Evolutionary conservation across 2,797 vertebrate species (phyloP), one percentile per base, ranked within the genome.

Genomic region (Pachyuromys duprasi): DNA sequence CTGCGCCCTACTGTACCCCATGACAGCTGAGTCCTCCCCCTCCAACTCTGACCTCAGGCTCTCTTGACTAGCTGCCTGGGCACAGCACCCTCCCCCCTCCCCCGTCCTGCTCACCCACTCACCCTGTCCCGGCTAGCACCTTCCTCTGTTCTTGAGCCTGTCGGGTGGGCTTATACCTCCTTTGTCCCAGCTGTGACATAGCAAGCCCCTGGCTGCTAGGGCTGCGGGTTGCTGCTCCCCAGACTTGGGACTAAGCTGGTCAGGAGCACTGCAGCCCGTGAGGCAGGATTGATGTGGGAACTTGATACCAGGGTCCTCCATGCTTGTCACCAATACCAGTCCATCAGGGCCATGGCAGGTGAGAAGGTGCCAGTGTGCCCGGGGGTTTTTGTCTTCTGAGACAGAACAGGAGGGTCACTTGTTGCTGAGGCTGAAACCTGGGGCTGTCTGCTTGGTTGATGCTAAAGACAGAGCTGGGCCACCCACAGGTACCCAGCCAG

Each of bases 321-420:
- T 45, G n/a, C 49, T 72, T 57, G 17, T 72, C n/a, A 28, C 26
- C 20, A n/a, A 42, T 31, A 36, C 36, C 26, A 42, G 26, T 17
- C 3, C 3, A 5, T 15, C 26, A 11, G 28, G n/a, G 13, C n/a
- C 18, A 1, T 14, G 2, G 24, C 33, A 72, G 49, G n/a, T 2
- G 13, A 4, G 14, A 55, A 18, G n/a, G 22, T 11, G 49, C 65
- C 1, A 5, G 8, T 28, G 8, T 39, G 33, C 49, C 33, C 14
- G 8, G 18, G 20, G 7, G 14, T 36, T 36, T 53, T 22, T 57
- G 9, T 70, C 31, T 87, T 17, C 69, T 33, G 42, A 74, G 86
- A 33, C 42, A 13, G 18, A 49, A 83, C 5, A 24, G 0, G 1
- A 42, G 31, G 49, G 3, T 39, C 33, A 4, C 33, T 72, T n/a